Percentiles rank a stretch among this genome's conserved stretches.
These are phyloP conservation scores for Gisinianus flammeolus DNA, from an alignment of 2,888 invertebrate genomes.

Conservation along the genomic window DNA sequence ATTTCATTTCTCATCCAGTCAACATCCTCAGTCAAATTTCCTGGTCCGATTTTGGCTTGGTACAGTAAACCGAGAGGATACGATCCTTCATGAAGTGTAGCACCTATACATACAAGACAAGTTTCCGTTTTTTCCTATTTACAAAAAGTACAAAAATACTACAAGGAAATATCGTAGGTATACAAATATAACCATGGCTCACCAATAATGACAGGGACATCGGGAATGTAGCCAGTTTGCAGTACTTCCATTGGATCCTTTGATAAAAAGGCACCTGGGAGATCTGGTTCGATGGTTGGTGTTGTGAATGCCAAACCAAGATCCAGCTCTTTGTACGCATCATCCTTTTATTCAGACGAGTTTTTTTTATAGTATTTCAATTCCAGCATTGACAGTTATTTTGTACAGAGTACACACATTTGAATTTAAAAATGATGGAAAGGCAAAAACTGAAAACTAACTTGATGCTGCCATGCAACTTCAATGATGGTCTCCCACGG, in stretches of 20 bases:
- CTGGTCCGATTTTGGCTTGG: conserved; percentile 35
- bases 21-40: conserved; percentile 30
- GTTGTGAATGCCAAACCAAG: conserved; percentile 34
- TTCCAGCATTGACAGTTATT: background rate
- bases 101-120: conserved; percentile 22
- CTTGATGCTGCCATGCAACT: background rate
- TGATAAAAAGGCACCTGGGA: conserved; percentile 46
- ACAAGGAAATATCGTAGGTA: too few species aligned
- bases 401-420: background rate
- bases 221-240: conserved; percentile 39
- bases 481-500: conserved; percentile 34
- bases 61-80: conserved; percentile 38
- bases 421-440: background rate
- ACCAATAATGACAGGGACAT: conserved; percentile 46
- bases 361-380: too few species aligned
- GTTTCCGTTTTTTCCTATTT: too few species aligned
- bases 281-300: conserved; percentile 47
- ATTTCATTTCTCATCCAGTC: conserved; percentile 42
- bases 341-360: conserved; percentile 13
- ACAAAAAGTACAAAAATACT: too few species aligned
- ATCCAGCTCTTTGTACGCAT: conserved; percentile 35
- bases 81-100: conserved; percentile 48
- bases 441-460: background rate
- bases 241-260: conserved; percentile 43
- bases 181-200: too few species aligned